Conservation (phyloP, 2,113 vertebrate genomes). For the Chaetorhynchus papuensis region DNA sequence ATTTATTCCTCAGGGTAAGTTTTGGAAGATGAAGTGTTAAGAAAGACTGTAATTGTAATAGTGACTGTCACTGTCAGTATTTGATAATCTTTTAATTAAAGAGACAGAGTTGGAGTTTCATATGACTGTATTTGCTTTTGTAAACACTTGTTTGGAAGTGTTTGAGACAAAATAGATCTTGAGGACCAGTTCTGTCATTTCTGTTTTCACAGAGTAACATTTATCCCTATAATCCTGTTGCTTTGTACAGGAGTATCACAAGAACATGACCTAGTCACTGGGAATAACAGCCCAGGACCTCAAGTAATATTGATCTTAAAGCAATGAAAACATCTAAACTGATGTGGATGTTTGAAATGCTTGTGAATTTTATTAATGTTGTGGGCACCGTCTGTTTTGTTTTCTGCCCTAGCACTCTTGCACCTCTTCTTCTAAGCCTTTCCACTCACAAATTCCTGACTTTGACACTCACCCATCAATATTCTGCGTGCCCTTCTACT, state of each 20-base stretch:
- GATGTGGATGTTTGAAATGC: not conserved
- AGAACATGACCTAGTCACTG: not conserved
- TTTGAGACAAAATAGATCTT: not conserved
- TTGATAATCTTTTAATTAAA: not conserved
- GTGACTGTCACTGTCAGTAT: not conserved
- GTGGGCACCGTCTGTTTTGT: not conserved
- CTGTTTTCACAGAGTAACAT: not conserved
- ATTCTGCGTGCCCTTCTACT: not conserved
- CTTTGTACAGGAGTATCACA: not conserved
- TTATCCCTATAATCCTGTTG: not conserved
- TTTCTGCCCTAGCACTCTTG: not conserved
- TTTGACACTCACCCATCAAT: not conserved
- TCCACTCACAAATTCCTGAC: not conserved
- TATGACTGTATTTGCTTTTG: not conserved
- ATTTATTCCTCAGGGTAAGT: not conserved
- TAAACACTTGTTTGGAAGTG: not conserved
- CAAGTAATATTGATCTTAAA: not conserved
- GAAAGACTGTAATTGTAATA: not conserved
- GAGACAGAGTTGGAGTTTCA: not conserved
- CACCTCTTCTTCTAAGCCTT: not conserved
- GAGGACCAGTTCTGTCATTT: not conserved
- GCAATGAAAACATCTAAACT: not conserved
- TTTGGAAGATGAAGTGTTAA: not conserved
- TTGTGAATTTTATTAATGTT: not conserved
- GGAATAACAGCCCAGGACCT: not conserved